Evolutionary conservation across 2,888 invertebrate genomes (phyloP).

Genomic region (Hirudinaria manillensis): DNA sequence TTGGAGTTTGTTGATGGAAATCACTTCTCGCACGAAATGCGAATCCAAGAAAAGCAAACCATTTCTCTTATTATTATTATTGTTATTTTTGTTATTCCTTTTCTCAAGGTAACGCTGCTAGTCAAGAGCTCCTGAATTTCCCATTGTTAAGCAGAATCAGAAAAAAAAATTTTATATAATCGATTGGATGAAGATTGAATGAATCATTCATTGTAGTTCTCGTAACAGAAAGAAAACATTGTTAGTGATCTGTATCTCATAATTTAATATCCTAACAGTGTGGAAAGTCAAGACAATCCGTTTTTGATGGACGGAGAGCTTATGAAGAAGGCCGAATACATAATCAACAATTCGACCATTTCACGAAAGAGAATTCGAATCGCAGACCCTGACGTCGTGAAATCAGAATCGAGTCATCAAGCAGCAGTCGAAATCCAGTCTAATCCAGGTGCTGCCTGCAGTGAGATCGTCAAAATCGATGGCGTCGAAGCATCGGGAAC

Average conservation of each 20-base stretch:
- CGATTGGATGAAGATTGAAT: too few relatives aligned
- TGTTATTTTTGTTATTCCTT: too few relatives aligned
- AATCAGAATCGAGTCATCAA: not conserved
- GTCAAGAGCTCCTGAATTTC: too few relatives aligned
- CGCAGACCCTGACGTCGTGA: conserved; percentile 42
- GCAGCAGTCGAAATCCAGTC: not conserved
- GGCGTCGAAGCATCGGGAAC: not conserved
- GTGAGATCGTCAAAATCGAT: not conserved
- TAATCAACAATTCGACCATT: conserved; percentile 66
- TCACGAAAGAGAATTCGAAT: conserved; percentile 49
- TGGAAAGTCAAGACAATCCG: conserved; percentile 91
- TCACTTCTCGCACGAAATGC: too few relatives aligned
- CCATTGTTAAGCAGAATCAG: too few relatives aligned
- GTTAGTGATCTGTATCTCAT: not conserved
- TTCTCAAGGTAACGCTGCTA: too few relatives aligned
- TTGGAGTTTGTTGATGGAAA: too few relatives aligned
- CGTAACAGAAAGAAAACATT: too few relatives aligned
- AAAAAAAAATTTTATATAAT: too few relatives aligned
- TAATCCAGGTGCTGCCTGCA: not conserved
- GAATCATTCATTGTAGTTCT: too few relatives aligned
- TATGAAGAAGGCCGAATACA: conserved; percentile 88
- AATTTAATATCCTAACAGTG: not conserved
- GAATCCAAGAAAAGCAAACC: too few relatives aligned
- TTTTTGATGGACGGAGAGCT: conserved; percentile 93
- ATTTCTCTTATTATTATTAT: too few relatives aligned